Evolutionary conservation across 2,113 vertebrate genomes (phyloP).

Genomic region (Leucosticte australis): DNA sequence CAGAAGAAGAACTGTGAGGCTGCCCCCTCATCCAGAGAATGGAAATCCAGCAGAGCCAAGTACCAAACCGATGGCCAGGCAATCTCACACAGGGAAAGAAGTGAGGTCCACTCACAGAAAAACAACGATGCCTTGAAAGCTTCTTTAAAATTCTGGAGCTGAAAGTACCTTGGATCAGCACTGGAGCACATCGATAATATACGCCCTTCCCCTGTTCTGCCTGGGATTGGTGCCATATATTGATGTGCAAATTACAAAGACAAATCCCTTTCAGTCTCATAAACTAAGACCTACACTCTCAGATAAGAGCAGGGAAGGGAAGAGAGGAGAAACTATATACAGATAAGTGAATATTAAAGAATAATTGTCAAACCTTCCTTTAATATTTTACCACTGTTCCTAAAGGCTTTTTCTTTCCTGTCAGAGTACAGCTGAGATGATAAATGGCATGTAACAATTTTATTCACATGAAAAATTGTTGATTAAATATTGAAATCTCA

Average conservation of each 20-base stretch:
- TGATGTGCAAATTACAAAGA: constrained; percentile 13
- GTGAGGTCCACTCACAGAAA: not conserved
- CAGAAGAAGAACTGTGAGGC: fast-evolving
- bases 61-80: not conserved
- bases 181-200: not conserved
- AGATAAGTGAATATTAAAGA: constrained; percentile 14
- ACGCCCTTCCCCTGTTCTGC: not conserved
- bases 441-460: not conserved
- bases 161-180: not conserved
- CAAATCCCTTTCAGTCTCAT: constrained; percentile 1
- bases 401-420: not conserved
- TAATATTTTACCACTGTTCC: not conserved
- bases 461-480: not conserved
- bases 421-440: not conserved
- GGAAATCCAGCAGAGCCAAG: not conserved
- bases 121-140: not conserved
- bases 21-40: not conserved
- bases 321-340: not conserved
- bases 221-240: not conserved
- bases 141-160: not conserved
- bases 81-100: not conserved
- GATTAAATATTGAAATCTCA: constrained; percentile 32
- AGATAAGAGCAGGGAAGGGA: not conserved
- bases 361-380: not conserved
- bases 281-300: not conserved